These are phyloP conservation scores for Hapalemur alaotrensis DNA, from an alignment of 2,797 vertebrate species.

Conservation along the genomic window DNA sequence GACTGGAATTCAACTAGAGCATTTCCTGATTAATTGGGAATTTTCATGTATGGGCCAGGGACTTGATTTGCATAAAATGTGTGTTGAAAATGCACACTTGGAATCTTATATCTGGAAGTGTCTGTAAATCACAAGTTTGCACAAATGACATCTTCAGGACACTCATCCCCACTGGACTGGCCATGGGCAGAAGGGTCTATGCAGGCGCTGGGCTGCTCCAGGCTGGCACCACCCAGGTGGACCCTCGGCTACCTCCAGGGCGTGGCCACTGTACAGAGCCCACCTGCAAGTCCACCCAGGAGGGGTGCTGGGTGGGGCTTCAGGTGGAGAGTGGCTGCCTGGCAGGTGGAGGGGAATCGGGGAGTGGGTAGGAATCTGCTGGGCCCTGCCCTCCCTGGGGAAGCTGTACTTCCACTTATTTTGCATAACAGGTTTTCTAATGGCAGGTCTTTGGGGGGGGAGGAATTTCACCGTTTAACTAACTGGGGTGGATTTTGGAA, in stretches of 20 bases:
- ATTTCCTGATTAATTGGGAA: not conserved
- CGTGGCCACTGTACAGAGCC: not conserved
- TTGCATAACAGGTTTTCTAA: not conserved
- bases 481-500: not conserved
- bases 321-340: not conserved
- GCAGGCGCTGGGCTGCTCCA: not conserved
- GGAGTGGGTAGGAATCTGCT: too few relatives aligned
- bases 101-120: not conserved
- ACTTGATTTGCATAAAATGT: not conserved
- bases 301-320: fast-evolving
- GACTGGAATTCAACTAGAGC: not conserved
- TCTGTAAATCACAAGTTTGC: not conserved
- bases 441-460: not conserved
- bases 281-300: not conserved
- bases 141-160: not conserved
- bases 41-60: not conserved
- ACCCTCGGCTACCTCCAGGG: not conserved
- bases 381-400: fast-evolving
- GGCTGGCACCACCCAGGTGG: too few relatives aligned
- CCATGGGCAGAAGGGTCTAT: fast-evolving
- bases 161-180: not conserved
- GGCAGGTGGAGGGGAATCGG: not conserved
- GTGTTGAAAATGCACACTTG: not conserved
- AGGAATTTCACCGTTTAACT: not conserved
- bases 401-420: not conserved